Percentiles rank a stretch among this genome's conserved stretches.
phyloP scores from a whole-genome alignment of 30 jellyfish, hydroid and myxozoan genomes.

The Pseudorhiza aurosa region DNA sequence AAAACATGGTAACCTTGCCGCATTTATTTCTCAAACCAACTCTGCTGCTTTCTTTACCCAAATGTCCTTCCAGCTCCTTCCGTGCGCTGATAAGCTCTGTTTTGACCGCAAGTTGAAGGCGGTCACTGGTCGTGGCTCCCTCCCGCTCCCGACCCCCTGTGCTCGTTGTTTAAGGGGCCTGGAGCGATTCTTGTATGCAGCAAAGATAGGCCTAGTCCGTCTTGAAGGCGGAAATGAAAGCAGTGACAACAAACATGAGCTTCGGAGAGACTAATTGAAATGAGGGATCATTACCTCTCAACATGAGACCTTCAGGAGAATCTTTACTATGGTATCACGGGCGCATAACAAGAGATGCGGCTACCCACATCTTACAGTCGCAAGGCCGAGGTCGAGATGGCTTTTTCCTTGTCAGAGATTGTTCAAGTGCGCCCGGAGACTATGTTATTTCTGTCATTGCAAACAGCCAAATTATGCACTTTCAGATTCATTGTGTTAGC shows the following conservation, averaged over 20 bases:
- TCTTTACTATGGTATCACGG: constrained; percentile 86
- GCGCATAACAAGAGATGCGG: constrained; percentile 84
- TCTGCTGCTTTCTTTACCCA: no score
- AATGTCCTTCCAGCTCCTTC: no score
- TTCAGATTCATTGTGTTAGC: constrained; percentile 80
- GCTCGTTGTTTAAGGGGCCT: no score
- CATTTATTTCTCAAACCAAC: no score
- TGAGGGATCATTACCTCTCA: neutral
- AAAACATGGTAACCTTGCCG: no score
- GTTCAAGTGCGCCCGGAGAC: constrained; percentile 85
- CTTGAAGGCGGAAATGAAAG: constrained; percentile 6
- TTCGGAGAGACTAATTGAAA: neutral
- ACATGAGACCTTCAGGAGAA: constrained; percentile 55
- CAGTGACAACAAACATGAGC: neutral
- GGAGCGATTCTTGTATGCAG: no score
- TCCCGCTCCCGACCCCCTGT: no score
- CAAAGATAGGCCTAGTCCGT: constrained; percentile 2
- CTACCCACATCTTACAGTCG: constrained; percentile 54
- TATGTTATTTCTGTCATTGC: constrained; percentile 74
- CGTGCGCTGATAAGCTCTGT: no score
- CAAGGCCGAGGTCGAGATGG: constrained; percentile 81
- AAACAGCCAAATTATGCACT: constrained; percentile 76
- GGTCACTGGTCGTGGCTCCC: no score
- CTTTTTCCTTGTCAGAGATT: constrained; percentile 86
- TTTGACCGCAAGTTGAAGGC: no score